Evolutionary conservation across 2,797 vertebrate genomes (phyloP).

Genomic region (Parauchenoglanis ngamensis): DNA sequence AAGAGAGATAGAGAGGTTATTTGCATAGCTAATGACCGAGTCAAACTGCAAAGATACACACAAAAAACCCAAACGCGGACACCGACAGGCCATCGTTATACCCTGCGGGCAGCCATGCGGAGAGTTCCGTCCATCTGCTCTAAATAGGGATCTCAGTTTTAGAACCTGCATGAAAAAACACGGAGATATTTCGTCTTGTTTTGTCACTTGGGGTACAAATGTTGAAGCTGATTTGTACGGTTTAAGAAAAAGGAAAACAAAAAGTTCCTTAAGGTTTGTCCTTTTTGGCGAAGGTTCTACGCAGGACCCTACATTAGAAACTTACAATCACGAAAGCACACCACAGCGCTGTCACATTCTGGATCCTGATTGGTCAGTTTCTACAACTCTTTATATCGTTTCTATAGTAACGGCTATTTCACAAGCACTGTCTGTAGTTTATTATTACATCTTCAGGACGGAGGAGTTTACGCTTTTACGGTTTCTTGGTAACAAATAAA

Average conservation of each 20-base stretch:
- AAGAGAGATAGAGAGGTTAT: constrained; percentile 75
- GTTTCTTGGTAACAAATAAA: too few species aligned
- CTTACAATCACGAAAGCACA: background rate
- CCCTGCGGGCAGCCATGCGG: background rate
- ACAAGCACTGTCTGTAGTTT: background rate
- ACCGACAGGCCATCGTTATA: constrained; percentile 39
- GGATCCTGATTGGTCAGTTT: constrained; percentile 2
- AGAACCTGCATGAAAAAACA: background rate
- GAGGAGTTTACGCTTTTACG: background rate
- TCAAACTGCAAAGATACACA: constrained; percentile 67
- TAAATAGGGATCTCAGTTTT: background rate
- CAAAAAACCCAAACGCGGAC: constrained; percentile 64
- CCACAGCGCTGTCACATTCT: background rate
- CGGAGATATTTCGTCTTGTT: background rate
- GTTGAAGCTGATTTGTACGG: background rate
- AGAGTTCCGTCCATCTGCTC: background rate
- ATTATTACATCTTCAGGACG: background rate
- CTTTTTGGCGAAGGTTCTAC: background rate
- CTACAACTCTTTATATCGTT: background rate
- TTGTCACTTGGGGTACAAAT: background rate
- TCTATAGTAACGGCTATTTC: background rate
- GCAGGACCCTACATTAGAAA: background rate
- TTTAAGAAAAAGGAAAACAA: background rate
- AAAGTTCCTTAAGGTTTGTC: background rate
- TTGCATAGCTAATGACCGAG: constrained; percentile 79